Conservation (phyloP, 2,113 vertebrate genomes). For the Menura novaehollandiae region DNA sequence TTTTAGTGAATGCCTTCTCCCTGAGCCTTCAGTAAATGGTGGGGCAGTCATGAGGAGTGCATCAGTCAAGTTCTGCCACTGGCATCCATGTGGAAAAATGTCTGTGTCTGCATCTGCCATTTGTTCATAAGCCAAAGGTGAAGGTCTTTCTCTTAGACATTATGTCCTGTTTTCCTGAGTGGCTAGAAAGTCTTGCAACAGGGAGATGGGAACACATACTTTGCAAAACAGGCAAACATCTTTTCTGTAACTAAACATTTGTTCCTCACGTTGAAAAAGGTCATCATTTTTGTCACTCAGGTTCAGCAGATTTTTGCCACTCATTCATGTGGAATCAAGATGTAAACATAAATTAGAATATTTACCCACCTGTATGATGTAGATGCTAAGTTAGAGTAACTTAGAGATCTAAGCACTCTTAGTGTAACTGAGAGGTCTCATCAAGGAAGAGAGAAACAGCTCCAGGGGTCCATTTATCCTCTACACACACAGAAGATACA, state of each 20-base stretch:
- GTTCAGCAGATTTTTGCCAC: neutral
- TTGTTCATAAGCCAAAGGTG: neutral
- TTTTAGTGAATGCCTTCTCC: neutral
- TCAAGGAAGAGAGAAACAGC: neutral
- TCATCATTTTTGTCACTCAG: neutral
- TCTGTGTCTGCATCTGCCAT: neutral
- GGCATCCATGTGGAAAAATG: neutral
- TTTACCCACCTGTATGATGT: neutral
- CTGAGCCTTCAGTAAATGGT: neutral
- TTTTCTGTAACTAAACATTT: neutral
- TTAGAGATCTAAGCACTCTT: neutral
- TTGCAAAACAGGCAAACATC: accelerated
- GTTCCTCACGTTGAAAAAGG: neutral
- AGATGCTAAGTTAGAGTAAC: neutral
- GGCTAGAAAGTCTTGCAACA: neutral
- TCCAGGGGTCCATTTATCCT: neutral
- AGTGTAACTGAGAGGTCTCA: neutral
- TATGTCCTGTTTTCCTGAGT: neutral
- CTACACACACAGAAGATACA: neutral
- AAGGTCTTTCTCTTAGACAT: neutral
- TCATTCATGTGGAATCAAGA: neutral
- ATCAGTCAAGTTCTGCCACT: neutral
- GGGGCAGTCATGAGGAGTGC: accelerated
- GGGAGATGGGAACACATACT: accelerated
- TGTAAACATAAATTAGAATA: neutral